Evolutionary conservation across 2,113 vertebrate genomes (phyloP).

Genomic region (Peromyscus polionotus): DNA sequence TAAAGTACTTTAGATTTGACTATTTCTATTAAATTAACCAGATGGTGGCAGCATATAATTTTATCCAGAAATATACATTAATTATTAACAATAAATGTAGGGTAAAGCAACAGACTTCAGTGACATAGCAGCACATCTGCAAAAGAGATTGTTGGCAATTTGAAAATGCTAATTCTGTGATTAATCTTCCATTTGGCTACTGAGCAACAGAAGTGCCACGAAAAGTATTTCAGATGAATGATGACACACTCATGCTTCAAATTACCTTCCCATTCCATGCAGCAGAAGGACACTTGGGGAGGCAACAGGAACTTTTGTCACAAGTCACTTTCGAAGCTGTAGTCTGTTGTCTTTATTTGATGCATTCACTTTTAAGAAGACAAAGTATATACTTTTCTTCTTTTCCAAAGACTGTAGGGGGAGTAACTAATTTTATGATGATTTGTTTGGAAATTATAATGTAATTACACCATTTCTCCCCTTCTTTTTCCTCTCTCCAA

Average conservation of each 20-base stretch:
- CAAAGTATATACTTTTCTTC: background rate
- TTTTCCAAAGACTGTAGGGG: background rate
- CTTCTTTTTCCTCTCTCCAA: background rate
- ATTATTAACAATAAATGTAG: constrained; percentile 86
- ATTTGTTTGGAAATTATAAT: background rate
- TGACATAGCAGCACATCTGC: constrained; percentile 81
- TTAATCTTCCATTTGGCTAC: constrained; percentile 84
- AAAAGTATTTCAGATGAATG: constrained; percentile 66
- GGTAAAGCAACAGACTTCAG: constrained; percentile 82
- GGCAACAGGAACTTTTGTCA: constrained; percentile 41
- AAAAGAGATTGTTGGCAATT: constrained; percentile 78
- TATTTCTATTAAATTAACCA: constrained; percentile 90
- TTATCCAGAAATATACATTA: constrained; percentile 81
- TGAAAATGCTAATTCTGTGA: constrained; percentile 84
- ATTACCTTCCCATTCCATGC: constrained; percentile 55
- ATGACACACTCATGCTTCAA: constrained; percentile 56
- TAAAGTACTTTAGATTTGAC: constrained; percentile 88
- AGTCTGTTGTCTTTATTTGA: constrained; percentile 28
- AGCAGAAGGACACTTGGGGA: constrained; percentile 62
- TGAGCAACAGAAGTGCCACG: constrained; percentile 73
- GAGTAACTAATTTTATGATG: background rate
- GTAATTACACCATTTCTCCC: background rate
- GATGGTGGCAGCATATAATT: constrained; percentile 86
- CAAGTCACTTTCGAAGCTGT: constrained; percentile 46
- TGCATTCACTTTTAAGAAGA: background rate